Evolutionary conservation across 2,113 vertebrate species (phyloP).

Genomic region (Heterochromis multidens): DNA sequence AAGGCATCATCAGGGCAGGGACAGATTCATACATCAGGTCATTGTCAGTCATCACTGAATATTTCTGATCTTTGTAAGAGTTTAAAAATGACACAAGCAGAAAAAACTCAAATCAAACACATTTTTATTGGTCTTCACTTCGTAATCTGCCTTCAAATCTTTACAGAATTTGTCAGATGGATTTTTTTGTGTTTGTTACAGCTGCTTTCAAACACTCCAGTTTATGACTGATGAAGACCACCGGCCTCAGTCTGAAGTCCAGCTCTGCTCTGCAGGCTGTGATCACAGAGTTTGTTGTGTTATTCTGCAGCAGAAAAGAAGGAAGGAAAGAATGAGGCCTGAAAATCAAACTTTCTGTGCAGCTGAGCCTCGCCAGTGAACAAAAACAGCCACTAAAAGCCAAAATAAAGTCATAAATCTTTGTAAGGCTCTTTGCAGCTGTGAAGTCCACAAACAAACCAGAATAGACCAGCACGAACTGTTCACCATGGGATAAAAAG

Average conservation of each 20-base stretch:
- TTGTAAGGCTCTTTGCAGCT: background rate
- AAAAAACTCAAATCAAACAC: background rate
- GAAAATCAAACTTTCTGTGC: background rate
- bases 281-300: background rate
- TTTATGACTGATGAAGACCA: background rate
- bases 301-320: background rate
- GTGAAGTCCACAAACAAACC: background rate
- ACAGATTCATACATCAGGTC: background rate
- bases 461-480: background rate
- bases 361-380: background rate
- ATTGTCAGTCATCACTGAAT: background rate
- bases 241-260: background rate
- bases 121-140: background rate
- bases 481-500: background rate
- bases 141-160: background rate
- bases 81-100: background rate
- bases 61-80: background rate
- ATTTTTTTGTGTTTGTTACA: background rate
- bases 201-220: background rate
- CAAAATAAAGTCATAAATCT: background rate
- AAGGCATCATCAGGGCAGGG: no score
- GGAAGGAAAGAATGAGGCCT: background rate
- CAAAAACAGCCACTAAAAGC: background rate
- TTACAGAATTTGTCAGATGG: no score
- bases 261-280: background rate